These are phyloP conservation scores for Phenganax subtilis DNA, from an alignment of 92 coral and sea anemone species.

Conservation along the genomic window DNA sequence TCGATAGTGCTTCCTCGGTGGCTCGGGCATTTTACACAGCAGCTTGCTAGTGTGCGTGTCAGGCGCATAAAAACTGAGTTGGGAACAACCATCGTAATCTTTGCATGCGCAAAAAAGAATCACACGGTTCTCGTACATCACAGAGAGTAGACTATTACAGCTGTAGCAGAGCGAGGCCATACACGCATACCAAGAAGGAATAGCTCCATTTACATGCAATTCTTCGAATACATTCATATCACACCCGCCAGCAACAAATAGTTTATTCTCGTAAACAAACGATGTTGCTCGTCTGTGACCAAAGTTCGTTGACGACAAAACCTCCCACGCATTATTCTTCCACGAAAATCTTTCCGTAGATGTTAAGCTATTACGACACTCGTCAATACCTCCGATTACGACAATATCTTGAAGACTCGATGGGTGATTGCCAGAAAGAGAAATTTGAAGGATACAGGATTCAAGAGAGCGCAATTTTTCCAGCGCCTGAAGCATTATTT, in stretches of 20 bases:
- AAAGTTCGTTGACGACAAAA: neutral
- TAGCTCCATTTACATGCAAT: neutral
- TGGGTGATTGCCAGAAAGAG: neutral
- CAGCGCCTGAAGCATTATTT: neutral
- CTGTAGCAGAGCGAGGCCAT: neutral
- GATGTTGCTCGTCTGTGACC: constrained; percentile 8
- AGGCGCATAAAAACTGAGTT: neutral
- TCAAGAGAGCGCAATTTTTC: neutral
- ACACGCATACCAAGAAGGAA: neutral
- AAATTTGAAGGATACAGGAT: neutral
- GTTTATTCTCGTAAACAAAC: constrained; percentile 22
- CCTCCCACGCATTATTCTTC: constrained; percentile 1
- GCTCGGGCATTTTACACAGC: neutral
- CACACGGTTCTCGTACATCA: constrained; percentile 1
- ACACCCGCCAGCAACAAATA: constrained; percentile 18
- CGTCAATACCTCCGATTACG: constrained; percentile 1
- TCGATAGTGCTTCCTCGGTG: neutral
- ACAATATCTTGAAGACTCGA: constrained; percentile 13
- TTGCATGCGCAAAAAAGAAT: neutral
- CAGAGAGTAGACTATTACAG: neutral
- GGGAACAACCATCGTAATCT: neutral
- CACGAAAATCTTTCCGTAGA: constrained; percentile 16
- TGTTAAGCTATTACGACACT: no score
- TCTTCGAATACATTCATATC: neutral
- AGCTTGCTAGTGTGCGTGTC: neutral